phyloP scores from a whole-genome alignment of 2,113 vertebrate genomes.

The Brachyhypopomus gauderio region DNA sequence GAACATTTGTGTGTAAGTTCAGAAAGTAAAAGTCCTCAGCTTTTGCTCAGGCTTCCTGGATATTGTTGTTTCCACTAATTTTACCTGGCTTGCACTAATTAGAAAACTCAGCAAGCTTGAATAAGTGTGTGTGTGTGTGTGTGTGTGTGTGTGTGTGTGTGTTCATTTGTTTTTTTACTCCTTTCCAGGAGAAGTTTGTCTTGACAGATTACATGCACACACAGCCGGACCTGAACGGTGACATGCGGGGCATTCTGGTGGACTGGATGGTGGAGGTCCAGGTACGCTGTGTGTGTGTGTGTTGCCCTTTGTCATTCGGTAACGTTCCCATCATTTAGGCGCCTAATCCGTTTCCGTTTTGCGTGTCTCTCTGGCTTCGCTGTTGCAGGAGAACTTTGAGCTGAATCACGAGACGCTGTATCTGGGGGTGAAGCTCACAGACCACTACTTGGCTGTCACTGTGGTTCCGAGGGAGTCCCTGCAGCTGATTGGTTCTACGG shows the following conservation, averaged over 20 bases:
- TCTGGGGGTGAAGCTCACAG: constrained; percentile 87
- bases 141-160: too few relatives aligned
- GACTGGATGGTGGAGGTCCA: constrained; percentile 97
- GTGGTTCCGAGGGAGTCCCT: constrained; percentile 76
- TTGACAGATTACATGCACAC: constrained; percentile 82
- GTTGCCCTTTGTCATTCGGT: too few relatives aligned
- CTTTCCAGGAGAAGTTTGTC: constrained; percentile 80
- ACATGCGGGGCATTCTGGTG: constrained; percentile 88
- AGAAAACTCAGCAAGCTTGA: too few relatives aligned
- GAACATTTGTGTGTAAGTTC: too few relatives aligned
- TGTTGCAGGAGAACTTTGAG: constrained; percentile 83
- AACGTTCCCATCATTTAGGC: too few relatives aligned
- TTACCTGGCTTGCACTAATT: too few relatives aligned
- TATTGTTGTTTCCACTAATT: too few relatives aligned
- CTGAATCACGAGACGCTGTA: constrained; percentile 91
- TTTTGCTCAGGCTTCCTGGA: too few relatives aligned
- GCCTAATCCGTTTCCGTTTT: too few relatives aligned
- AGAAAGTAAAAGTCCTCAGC: too few relatives aligned
- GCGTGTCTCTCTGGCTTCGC: background rate
- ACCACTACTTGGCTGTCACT: constrained; percentile 81
- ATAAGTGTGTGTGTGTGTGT: too few relatives aligned
- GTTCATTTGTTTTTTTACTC: too few relatives aligned
- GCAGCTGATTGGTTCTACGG: constrained; percentile 87
- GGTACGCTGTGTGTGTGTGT: constrained; percentile 66
- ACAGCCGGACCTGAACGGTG: constrained; percentile 80